Evolutionary conservation across 2,888 invertebrate genomes (phyloP), one percentile per base, ranked within the genome.

Genomic region (Hoplodrina ambigua): DNA sequence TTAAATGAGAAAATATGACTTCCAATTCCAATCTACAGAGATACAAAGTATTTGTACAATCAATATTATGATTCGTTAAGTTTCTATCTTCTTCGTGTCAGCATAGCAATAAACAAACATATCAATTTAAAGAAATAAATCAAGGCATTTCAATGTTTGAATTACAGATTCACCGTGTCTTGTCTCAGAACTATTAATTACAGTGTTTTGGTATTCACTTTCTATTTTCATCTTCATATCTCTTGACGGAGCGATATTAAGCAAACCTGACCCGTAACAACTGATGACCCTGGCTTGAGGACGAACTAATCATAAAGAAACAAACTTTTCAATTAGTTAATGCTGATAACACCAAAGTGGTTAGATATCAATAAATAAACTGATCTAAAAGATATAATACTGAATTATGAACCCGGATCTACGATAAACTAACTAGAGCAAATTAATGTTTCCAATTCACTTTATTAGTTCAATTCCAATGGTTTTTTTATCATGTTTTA

Each of bases 191-290:
- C 64, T 59, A 75, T 72, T 81, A 75, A 81, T 81, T 78, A 75
- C 60, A 53, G 44, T 67, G 37, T 69, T 78, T 74, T 58, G 62
- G 52, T 60, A 75, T 60, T 55, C 57, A 75, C 80, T 81, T 81
- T 81, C 80, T 81, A 81, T 78, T 81, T 79, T 72, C 46, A 19
- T 68, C 53, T 69, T 46, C 54, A 75, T 67, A 67, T 81, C 49
- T 57, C 55, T 69, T 46, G 46, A 13, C 25, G 19, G 30, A 69
- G 62, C 52, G 63, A 78, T 78, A 70, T 68, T 64, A 62, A 37
- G 37, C 7, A 11, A 41, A 41, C 25, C 65, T 75, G 78, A 72
- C 78, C 81, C 56, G 52, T 69, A 67, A 65, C 52, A 55, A 68
- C 33, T 53, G 30, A 54, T 71, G 71, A 71, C 78, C 63, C 71